phyloP scores from a whole-genome alignment of 2,888 invertebrate species.

The Myopa testacea region DNA sequence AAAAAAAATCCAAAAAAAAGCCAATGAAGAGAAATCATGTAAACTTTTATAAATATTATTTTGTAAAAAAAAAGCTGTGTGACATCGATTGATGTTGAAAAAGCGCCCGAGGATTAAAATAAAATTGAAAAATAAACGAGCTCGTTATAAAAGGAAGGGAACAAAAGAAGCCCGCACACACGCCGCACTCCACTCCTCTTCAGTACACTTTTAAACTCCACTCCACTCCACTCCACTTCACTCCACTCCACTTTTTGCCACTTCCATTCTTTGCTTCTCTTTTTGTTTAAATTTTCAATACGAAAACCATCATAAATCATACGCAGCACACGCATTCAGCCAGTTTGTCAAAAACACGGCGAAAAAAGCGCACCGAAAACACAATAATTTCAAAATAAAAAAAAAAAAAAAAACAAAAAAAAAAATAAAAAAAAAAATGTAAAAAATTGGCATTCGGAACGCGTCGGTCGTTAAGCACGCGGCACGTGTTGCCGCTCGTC shows the following conservation, averaged over 20 bases:
- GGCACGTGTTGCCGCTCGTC: conserved; percentile 13
- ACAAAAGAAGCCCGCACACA: too few species aligned
- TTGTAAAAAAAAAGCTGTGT: too few species aligned
- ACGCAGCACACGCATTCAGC: neutral
- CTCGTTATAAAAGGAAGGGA: too few species aligned
- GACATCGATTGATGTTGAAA: too few species aligned
- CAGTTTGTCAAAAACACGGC: conserved; percentile 8
- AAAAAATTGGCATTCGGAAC: neutral
- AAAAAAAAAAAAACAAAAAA: neutral
- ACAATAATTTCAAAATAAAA: neutral
- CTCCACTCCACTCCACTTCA: neutral
- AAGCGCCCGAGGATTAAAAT: too few species aligned
- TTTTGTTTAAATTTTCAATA: neutral
- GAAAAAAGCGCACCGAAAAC: neutral
- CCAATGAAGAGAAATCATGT: too few species aligned
- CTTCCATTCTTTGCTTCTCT: neutral
- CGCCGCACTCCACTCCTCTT: neutral
- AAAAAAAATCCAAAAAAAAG: too few species aligned
- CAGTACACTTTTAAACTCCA: too few species aligned
- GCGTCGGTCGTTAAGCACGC: conserved; percentile 2
- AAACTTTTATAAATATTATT: too few species aligned
- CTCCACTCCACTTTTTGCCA: neutral
- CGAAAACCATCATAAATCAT: conserved; percentile 14
- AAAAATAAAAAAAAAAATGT: neutral
- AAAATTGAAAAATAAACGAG: too few species aligned